Evolutionary conservation across 2,113 vertebrate genomes (phyloP).

Genomic region (Rhipidura dahli): DNA sequence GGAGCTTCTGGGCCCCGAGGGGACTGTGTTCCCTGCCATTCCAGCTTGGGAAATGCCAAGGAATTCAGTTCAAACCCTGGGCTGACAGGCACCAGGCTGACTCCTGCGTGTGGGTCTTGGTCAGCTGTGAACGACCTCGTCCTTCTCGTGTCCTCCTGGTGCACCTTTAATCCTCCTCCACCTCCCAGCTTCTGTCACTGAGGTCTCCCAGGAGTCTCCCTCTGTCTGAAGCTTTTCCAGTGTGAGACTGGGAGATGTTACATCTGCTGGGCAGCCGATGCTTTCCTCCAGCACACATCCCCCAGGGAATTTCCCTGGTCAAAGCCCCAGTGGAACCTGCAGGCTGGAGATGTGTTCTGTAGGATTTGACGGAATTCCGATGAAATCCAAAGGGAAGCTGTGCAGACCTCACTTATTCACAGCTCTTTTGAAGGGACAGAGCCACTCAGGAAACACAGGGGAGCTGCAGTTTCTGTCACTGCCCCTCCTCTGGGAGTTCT

Average conservation of each 20-base stretch:
- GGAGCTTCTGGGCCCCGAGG: not conserved
- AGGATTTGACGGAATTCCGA: not conserved
- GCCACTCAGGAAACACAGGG: not conserved
- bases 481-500: not conserved
- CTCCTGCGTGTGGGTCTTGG: fast-evolving
- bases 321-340: not conserved
- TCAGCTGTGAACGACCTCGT: fast-evolving
- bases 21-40: not conserved
- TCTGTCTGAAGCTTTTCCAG: not conserved
- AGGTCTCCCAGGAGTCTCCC: not conserved
- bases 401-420: not conserved
- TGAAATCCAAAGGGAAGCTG: not conserved
- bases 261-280: not conserved
- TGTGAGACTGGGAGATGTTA: not conserved
- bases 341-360: not conserved
- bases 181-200: not conserved
- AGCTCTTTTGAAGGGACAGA: not conserved
- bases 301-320: not conserved
- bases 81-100: not conserved
- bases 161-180: not conserved
- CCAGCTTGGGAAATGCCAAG: not conserved
- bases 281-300: not conserved
- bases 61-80: not conserved
- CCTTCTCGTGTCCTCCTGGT: not conserved
- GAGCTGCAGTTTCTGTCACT: not conserved